A percentile compares a stretch with the other conserved stretches of the same genome.
These are phyloP conservation scores for Bovichtus variegatus DNA, from an alignment of 2,797 vertebrate genomes.

Conservation along the genomic window DNA sequence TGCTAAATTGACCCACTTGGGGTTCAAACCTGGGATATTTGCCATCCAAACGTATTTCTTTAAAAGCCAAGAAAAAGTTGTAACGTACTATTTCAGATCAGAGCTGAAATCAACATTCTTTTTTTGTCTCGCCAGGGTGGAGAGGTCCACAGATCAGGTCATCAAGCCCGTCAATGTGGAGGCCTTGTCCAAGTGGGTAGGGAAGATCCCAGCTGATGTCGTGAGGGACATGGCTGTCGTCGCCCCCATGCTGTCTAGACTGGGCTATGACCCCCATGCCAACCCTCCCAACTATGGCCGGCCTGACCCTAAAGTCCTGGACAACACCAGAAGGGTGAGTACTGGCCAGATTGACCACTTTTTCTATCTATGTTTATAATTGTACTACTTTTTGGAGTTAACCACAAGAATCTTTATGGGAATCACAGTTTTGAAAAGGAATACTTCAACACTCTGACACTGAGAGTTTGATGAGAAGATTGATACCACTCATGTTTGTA, in stretches of 20 bases:
- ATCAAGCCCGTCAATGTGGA: conserved; percentile 98
- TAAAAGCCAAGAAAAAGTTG: not conserved
- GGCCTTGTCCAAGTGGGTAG: conserved; percentile 98
- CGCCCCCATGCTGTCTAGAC: conserved; percentile 94
- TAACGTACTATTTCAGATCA: not conserved
- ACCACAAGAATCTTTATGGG: not conserved
- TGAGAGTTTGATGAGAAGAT: not conserved
- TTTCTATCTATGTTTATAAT: not conserved
- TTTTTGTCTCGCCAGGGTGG: conserved; percentile 87
- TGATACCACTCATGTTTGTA: not conserved
- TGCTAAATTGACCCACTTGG: not conserved
- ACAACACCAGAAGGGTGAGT: conserved; percentile 97
- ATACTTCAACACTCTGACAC: not conserved
- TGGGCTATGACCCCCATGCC: conserved; percentile 96
- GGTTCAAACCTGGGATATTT: not conserved
- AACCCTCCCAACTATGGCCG: conserved; percentile 97
- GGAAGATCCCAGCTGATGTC: conserved; percentile 95
- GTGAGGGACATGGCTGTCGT: conserved; percentile 95
- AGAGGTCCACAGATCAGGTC: conserved; percentile 97
- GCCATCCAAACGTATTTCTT: not conserved
- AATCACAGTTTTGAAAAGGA: not conserved
- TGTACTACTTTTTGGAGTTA: not conserved
- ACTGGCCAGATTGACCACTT: not conserved
- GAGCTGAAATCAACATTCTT: not conserved
- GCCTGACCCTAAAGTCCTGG: conserved; percentile 94